Conservation (phyloP, 2,888 invertebrate species). For the Odontocerum albicorne region DNA sequence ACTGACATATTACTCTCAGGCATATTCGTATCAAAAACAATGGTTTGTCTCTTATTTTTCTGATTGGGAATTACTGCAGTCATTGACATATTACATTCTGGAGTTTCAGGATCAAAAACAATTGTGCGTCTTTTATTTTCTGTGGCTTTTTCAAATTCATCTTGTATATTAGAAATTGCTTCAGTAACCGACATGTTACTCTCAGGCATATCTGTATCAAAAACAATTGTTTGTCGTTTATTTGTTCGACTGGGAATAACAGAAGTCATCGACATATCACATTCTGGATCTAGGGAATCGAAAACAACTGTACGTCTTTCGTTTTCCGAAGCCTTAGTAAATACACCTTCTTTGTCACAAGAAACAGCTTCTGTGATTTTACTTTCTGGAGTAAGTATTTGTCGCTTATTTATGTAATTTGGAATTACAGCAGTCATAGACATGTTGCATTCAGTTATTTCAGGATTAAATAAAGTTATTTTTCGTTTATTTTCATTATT, state of each 20-base stretch:
- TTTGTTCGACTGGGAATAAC: background rate
- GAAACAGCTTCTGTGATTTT: too few species aligned
- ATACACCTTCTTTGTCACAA: too few species aligned
- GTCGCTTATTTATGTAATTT: background rate
- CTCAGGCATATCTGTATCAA: background rate
- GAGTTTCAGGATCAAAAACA: too few species aligned
- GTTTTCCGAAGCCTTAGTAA: too few species aligned
- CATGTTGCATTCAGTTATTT: conserved; percentile 13
- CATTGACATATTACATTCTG: too few species aligned
- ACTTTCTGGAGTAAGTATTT: too few species aligned
- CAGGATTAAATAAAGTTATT: conserved; percentile 18
- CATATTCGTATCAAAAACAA: background rate
- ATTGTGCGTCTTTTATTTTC: too few species aligned
- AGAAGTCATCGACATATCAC: conserved; percentile 21
- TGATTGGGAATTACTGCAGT: too few species aligned
- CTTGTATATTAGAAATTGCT: too few species aligned
- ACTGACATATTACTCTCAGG: background rate
- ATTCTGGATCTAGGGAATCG: conserved; percentile 4
- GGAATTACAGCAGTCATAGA: conserved; percentile 14
- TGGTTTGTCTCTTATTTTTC: background rate
- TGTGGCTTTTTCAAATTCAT: too few species aligned
- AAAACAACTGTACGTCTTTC: conserved; percentile 17
- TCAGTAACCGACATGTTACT: background rate
- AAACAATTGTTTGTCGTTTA: background rate
- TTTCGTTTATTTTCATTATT: conserved; percentile 10